phyloP scores from a whole-genome alignment of 2,113 vertebrate genomes.

The Ancistrus triradiatus region DNA sequence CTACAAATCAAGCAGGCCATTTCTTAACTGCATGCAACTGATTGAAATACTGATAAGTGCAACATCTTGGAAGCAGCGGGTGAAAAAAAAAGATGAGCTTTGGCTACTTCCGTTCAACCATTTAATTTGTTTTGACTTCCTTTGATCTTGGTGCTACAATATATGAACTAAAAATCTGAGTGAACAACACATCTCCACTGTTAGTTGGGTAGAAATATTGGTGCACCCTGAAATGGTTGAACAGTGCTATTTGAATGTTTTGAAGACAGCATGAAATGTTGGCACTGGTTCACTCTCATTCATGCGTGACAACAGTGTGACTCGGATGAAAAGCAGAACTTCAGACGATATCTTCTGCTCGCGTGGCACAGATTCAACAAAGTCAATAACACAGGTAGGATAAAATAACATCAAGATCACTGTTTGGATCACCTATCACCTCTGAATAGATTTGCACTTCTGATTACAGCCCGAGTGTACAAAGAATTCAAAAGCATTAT shows the following conservation, averaged over 20 bases:
- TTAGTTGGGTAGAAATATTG: too few species aligned
- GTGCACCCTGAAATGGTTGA: too few species aligned
- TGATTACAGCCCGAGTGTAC: conserved; percentile 56
- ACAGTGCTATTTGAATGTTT: too few species aligned
- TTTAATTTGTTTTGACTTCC: conserved; percentile 64
- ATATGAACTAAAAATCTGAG: conserved; percentile 48
- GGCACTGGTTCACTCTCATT: conserved; percentile 41
- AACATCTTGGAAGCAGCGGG: conserved; percentile 48
- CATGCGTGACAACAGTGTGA: conserved; percentile 28
- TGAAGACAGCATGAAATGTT: too few species aligned
- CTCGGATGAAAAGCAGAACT: conserved; percentile 45
- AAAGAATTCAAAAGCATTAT: conserved; percentile 59
- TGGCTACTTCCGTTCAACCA: conserved; percentile 48
- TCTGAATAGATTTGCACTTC: conserved; percentile 53
- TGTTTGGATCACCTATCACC: conserved; percentile 63
- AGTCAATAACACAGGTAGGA: conserved; percentile 44
- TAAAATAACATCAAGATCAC: conserved; percentile 52
- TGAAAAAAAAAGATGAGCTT: conserved; percentile 39
- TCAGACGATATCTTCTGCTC: conserved; percentile 38
- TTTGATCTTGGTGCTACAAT: conserved; percentile 59
- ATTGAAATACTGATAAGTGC: conserved; percentile 60
- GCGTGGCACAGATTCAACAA: conserved; percentile 47
- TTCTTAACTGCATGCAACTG: conserved; percentile 62
- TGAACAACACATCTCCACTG: conserved; percentile 42
- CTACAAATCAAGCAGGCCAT: conserved; percentile 59